Conservation (phyloP, 2,113 vertebrate species). For the Indri indri region DNA sequence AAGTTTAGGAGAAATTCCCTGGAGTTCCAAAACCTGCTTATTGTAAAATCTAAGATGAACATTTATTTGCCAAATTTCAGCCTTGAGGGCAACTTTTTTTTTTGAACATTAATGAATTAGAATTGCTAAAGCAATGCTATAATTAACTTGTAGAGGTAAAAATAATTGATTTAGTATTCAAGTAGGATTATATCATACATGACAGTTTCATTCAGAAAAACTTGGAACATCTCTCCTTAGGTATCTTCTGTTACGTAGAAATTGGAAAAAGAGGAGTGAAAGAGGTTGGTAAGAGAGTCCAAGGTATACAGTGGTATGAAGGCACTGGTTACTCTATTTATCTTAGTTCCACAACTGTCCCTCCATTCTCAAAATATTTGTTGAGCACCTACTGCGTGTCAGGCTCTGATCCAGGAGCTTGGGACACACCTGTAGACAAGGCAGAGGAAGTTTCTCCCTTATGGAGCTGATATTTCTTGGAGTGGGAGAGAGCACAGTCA, state of each 20-base stretch:
- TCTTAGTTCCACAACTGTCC: neutral
- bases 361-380: conserved; percentile 24
- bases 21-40: neutral
- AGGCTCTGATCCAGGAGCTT: neutral
- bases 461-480: neutral
- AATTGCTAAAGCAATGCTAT: conserved; percentile 53
- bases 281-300: neutral
- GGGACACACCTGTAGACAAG: neutral
- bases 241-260: neutral
- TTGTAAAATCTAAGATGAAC: conserved; percentile 51
- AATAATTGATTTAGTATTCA: conserved; percentile 3
- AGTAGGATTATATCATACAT: conserved; percentile 24
- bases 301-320: neutral
- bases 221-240: neutral
- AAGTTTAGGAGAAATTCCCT: neutral
- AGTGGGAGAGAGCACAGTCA: neutral
- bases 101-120: conserved; percentile 41
- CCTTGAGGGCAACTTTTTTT: conserved; percentile 59
- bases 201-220: conserved; percentile 29
- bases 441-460: neutral
- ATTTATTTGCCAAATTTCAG: conserved; percentile 49
- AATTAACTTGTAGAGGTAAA: conserved; percentile 51
- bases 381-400: neutral
- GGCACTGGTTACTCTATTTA: neutral
- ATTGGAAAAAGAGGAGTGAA: neutral